These are phyloP conservation scores for Parnassius mnemosyne DNA, from an alignment of 2,888 invertebrate species.

Conservation along the genomic window DNA sequence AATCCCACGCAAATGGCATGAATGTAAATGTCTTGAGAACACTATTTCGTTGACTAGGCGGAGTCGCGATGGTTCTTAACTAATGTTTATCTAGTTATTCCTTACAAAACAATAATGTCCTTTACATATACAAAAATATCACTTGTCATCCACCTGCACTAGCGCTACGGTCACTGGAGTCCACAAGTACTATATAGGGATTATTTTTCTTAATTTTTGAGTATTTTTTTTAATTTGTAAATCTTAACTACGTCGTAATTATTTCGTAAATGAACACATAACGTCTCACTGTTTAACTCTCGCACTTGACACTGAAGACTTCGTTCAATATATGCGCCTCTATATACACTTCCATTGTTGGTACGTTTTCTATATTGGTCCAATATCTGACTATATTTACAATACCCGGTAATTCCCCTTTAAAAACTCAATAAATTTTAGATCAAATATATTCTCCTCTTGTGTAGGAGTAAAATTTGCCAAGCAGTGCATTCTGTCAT, in stretches of 20 bases:
- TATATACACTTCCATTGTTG: conserved; percentile 5
- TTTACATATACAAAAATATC: conserved; percentile 58
- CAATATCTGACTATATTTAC: too few relatives aligned
- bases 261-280: conserved; percentile 62
- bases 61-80: conserved; percentile 51
- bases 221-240: conserved; percentile 56
- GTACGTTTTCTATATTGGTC: conserved; percentile 19
- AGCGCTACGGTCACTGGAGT: conserved; percentile 59
- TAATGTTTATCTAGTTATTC: conserved; percentile 37
- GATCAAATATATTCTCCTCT: too few relatives aligned
- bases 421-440: too few relatives aligned
- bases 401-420: too few relatives aligned
- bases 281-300: conserved; percentile 42
- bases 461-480: too few relatives aligned
- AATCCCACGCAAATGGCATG: conserved; percentile 24
- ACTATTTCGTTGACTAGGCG: conserved; percentile 74
- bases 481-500: background rate
- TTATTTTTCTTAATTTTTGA: conserved; percentile 51
- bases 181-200: conserved; percentile 40
- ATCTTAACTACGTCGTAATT: conserved; percentile 32
- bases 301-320: conserved; percentile 21
- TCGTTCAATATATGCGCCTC: background rate
- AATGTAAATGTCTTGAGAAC: conserved; percentile 35
- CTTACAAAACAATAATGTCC: conserved; percentile 39
- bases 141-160: conserved; percentile 60